A percentile compares a stretch with the other conserved stretches of the same genome.
phyloP scores from a whole-genome alignment of 2,888 invertebrate species.

The Blastobasis lacticolella region DNA sequence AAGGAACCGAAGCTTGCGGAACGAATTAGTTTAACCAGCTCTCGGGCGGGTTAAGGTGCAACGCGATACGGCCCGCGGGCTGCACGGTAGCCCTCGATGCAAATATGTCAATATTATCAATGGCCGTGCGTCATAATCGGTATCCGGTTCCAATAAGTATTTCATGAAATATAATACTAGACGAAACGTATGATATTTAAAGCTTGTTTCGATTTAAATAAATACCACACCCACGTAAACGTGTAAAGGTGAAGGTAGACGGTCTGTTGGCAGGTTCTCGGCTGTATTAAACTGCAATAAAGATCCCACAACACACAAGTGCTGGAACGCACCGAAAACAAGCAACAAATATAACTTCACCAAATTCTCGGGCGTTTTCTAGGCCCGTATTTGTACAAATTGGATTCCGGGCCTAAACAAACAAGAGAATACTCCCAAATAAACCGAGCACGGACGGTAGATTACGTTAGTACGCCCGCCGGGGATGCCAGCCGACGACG shows the following conservation, averaged over 20 bases:
- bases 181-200: not conserved
- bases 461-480: not conserved
- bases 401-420: constrained; percentile 14
- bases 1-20: constrained; percentile 44
- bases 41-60: not conserved
- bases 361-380: not conserved
- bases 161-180: too few species aligned
- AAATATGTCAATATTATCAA: too few species aligned
- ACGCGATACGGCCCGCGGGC: too few species aligned
- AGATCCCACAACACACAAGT: too few species aligned
- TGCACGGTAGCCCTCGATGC: too few species aligned
- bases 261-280: too few species aligned
- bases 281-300: too few species aligned
- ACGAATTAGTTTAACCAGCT: constrained; percentile 35
- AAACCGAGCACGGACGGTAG: constrained; percentile 8
- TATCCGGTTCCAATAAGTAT: too few species aligned
- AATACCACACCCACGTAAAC: not conserved
- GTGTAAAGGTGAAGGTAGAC: not conserved
- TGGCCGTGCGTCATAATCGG: too few species aligned
- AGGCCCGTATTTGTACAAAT: constrained; percentile 8
- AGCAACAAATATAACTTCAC: not conserved
- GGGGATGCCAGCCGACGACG: not conserved
- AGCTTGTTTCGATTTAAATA: not conserved
- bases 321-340: not conserved
- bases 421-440: constrained; percentile 6